Evolutionary conservation across 1,140 invertebrate species (phyloP).

Genomic region (Riptortus pedestris): DNA sequence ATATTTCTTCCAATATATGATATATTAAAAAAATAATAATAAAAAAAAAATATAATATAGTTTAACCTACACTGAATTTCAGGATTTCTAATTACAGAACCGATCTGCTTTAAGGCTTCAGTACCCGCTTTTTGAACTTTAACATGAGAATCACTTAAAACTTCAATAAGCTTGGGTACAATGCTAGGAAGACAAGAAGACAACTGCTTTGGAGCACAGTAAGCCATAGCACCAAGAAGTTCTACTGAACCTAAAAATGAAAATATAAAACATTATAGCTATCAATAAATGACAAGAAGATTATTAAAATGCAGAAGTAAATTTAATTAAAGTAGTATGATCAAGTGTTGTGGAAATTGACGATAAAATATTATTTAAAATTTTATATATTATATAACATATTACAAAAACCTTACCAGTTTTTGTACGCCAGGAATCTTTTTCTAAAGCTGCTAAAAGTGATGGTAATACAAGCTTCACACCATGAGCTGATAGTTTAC

Average conservation of each 20-base stretch:
- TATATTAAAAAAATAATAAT: not conserved
- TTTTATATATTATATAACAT: too few species aligned
- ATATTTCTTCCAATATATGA: not conserved
- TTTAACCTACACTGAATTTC: constrained; percentile 75
- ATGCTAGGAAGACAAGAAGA: constrained; percentile 95
- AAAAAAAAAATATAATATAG: not conserved
- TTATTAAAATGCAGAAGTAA: not conserved
- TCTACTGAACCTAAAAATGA: constrained; percentile 75
- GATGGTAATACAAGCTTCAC: constrained; percentile 88
- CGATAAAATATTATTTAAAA: not conserved
- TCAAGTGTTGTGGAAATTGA: not conserved
- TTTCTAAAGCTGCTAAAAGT: constrained; percentile 82
- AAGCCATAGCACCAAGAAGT: constrained; percentile 92
- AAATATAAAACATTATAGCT: not conserved
- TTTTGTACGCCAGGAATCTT: constrained; percentile 98
- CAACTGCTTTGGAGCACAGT: constrained; percentile 95
- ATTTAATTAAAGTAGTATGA: not conserved
- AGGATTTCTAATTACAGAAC: constrained; percentile 94
- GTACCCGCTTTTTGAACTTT: constrained; percentile 96
- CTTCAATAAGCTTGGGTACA: constrained; percentile 96
- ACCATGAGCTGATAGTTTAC: constrained; percentile 88
- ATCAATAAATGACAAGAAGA: not conserved
- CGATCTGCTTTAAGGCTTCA: constrained; percentile 91
- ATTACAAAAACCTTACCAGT: constrained; percentile 49
- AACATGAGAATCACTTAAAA: constrained; percentile 92